Percentiles rank a stretch among this genome's conserved stretches.
Evolutionary conservation across 1,140 invertebrate genomes (phyloP).

Genomic region (Aleiodes sp.): DNA sequence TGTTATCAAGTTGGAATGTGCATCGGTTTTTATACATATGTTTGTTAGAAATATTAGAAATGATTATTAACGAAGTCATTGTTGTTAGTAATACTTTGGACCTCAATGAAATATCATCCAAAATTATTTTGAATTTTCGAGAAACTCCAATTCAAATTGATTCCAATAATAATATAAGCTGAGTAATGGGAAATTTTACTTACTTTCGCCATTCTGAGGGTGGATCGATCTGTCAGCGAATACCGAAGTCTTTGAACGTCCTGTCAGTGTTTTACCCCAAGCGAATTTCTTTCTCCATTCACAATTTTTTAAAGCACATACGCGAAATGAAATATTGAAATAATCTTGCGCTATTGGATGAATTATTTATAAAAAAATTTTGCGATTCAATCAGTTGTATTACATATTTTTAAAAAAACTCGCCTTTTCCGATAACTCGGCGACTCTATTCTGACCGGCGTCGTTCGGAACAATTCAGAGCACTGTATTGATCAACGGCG

Average conservation of each 20-base stretch:
- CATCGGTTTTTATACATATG: too few relatives aligned
- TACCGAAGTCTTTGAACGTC: neutral
- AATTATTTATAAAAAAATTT: too few relatives aligned
- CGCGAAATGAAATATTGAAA: too few relatives aligned
- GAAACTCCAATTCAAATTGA: neutral
- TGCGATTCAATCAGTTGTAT: too few relatives aligned
- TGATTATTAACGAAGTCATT: too few relatives aligned
- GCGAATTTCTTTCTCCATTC: neutral
- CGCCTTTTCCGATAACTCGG: neutral
- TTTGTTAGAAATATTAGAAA: too few relatives aligned
- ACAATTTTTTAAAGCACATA: neutral
- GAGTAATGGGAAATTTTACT: constrained; percentile 15
- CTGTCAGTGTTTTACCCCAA: neutral
- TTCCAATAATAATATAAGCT: neutral
- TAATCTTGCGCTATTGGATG: too few relatives aligned
- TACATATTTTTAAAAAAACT: too few relatives aligned
- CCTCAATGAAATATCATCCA: too few relatives aligned
- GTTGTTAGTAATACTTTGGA: too few relatives aligned
- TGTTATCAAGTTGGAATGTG: too few relatives aligned
- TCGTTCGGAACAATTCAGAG: constrained; percentile 17
- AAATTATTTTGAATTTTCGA: too few relatives aligned
- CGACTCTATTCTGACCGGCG: constrained; percentile 24
- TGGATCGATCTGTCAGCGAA: constrained; percentile 10
- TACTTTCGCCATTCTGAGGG: constrained; percentile 31
- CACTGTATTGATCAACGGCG: constrained; percentile 35